phyloP scores from a whole-genome alignment of 2,797 vertebrate genomes.

The Melopsittacus undulatus region DNA sequence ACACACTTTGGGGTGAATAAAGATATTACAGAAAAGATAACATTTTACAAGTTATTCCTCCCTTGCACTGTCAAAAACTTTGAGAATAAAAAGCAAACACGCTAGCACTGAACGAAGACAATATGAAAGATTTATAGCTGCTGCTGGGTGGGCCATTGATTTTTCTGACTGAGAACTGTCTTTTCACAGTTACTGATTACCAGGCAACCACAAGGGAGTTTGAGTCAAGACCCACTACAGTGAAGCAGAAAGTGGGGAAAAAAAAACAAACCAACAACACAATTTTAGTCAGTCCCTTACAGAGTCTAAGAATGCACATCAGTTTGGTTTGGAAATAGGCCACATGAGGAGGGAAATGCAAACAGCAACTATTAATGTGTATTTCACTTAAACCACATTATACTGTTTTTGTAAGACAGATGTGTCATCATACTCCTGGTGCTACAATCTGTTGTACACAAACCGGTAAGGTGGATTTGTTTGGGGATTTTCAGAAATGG shows the following conservation, averaged over 20 bases:
- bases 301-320: background rate
- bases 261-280: background rate
- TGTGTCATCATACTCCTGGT: background rate
- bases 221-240: background rate
- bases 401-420: background rate
- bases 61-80: background rate
- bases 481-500: background rate
- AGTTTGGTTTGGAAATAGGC: background rate
- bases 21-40: background rate
- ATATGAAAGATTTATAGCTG: background rate
- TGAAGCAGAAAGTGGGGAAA: background rate
- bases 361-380: background rate
- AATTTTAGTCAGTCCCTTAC: background rate
- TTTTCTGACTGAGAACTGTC: slow-evolving; percentile 8
- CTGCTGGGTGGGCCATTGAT: slow-evolving; percentile 4
- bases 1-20: background rate
- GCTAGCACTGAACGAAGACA: background rate
- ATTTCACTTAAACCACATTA: background rate
- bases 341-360: background rate
- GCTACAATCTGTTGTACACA: background rate
- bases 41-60: background rate
- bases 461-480: background rate
- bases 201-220: slow-evolving; percentile 9
- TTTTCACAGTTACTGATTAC: slow-evolving; percentile 22
- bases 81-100: background rate